Percentiles rank a stretch among this genome's conserved stretches.
Evolutionary conservation across 1,140 invertebrate genomes (phyloP).

Genomic region (Drosophila lowei): DNA sequence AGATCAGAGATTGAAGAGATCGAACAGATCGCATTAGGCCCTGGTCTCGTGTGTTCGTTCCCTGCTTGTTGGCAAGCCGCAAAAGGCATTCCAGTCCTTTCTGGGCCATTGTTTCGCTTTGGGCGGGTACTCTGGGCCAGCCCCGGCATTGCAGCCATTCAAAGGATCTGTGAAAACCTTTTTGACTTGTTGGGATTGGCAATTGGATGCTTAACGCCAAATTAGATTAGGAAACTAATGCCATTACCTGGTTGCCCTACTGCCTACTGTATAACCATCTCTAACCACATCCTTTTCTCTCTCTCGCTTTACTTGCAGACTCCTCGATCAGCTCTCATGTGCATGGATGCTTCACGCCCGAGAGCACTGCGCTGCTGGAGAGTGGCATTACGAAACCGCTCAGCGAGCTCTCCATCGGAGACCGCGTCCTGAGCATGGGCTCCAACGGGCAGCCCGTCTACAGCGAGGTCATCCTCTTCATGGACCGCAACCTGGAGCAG

Average conservation of each 20-base stretch:
- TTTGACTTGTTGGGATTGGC: slow-evolving; percentile 76
- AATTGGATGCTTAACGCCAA: slow-evolving; percentile 79
- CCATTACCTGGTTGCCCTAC: slow-evolving; percentile 57
- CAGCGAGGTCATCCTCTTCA: slow-evolving; percentile 94
- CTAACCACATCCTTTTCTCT: neutral
- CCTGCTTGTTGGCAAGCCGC: slow-evolving; percentile 70
- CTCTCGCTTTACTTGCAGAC: slow-evolving; percentile 88
- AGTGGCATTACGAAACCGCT: slow-evolving; percentile 86
- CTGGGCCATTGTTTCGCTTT: slow-evolving; percentile 58
- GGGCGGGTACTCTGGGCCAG: slow-evolving; percentile 27
- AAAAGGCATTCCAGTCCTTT: slow-evolving; percentile 62
- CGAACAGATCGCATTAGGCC: slow-evolving; percentile 44
- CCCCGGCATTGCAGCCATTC: neutral
- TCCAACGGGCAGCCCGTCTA: slow-evolving; percentile 87
- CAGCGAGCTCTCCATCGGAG: slow-evolving; percentile 89
- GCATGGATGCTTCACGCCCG: slow-evolving; percentile 91
- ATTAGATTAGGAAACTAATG: slow-evolving; percentile 81
- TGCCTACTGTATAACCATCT: slow-evolving; percentile 11
- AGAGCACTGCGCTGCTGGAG: slow-evolving; percentile 86
- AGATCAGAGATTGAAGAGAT: slow-evolving; percentile 54
- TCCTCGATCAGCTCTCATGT: slow-evolving; percentile 92
- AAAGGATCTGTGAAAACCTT: slow-evolving; percentile 76
- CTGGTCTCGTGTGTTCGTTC: slow-evolving; percentile 21
- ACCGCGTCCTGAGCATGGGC: slow-evolving; percentile 91
- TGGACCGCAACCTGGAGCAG: slow-evolving; percentile 90